These are phyloP conservation scores for Amphiura filiformis DNA, from an alignment of 35 echinoderm and acorn worm genomes.

Conservation along the genomic window DNA sequence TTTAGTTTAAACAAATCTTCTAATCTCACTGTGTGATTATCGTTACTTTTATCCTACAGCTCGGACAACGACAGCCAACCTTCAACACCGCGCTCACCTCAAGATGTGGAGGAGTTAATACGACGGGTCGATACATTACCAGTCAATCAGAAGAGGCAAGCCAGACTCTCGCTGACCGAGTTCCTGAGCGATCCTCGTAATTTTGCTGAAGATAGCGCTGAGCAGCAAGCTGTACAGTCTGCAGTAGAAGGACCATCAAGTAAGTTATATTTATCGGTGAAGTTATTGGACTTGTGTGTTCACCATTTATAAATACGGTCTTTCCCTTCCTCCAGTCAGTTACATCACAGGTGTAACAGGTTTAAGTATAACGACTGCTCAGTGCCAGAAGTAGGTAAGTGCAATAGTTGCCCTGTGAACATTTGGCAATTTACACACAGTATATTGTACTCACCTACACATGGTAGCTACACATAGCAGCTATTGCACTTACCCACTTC, in stretches of 20 bases:
- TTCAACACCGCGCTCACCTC: constrained; percentile 1
- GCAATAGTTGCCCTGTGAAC: too few species aligned
- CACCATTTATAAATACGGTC: too few species aligned
- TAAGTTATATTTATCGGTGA: background rate
- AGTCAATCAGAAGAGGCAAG: constrained; percentile 39
- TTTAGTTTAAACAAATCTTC: too few species aligned
- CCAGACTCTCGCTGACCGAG: constrained; percentile 84
- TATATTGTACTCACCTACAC: too few species aligned
- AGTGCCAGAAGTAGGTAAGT: too few species aligned
- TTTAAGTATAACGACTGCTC: too few species aligned
- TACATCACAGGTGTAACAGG: too few species aligned
- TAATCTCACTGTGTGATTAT: too few species aligned
- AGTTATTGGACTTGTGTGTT: background rate
- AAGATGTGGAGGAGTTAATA: background rate
- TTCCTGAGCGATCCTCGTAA: constrained; percentile 84
- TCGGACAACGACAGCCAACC: constrained; percentile 42
- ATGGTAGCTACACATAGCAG: too few species aligned
- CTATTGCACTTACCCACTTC: too few species aligned
- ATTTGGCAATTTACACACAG: too few species aligned
- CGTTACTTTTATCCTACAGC: background rate
- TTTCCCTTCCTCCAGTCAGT: too few species aligned
- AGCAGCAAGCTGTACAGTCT: background rate
- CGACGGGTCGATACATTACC: background rate
- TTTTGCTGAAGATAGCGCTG: constrained; percentile 30
- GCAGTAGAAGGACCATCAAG: constrained; percentile 4